These are phyloP conservation scores for Prionace glauca DNA, from an alignment of 2,797 vertebrate genomes.

Conservation along the genomic window DNA sequence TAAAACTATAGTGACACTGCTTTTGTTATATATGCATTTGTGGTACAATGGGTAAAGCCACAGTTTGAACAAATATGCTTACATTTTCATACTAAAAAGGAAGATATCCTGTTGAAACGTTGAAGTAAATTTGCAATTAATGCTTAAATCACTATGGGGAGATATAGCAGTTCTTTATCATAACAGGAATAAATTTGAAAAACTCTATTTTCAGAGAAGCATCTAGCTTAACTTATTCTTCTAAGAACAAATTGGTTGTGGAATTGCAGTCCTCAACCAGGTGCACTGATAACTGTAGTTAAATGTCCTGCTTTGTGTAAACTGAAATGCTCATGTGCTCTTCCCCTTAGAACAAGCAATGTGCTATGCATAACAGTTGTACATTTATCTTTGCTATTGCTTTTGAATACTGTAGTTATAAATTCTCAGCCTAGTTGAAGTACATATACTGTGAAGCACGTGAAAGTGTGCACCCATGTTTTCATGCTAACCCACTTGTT, in stretches of 20 bases:
- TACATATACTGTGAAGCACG: constrained; percentile 83
- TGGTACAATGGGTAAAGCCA: constrained; percentile 88
- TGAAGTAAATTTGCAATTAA: constrained; percentile 75
- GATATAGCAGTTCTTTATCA: constrained; percentile 71
- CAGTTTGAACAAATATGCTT: constrained; percentile 83
- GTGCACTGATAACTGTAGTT: constrained; percentile 78
- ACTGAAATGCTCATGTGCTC: constrained; percentile 72
- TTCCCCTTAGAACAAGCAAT: constrained; percentile 87
- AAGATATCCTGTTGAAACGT: constrained; percentile 83
- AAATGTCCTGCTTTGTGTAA: constrained; percentile 78
- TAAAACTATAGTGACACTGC: constrained; percentile 72
- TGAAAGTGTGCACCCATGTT: constrained; percentile 75
- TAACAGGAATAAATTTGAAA: constrained; percentile 70
- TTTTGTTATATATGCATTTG: constrained; percentile 85
- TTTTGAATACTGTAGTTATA: constrained; percentile 66
- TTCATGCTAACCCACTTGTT: constrained; percentile 68
- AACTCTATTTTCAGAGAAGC: constrained; percentile 68
- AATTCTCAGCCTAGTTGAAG: constrained; percentile 73
- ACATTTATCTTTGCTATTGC: constrained; percentile 79
- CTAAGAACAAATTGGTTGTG: constrained; percentile 54
- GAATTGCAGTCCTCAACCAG: constrained; percentile 58
- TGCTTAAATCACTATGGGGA: constrained; percentile 84
- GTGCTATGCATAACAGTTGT: constrained; percentile 92
- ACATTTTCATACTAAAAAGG: constrained; percentile 74
- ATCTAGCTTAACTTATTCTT: constrained; percentile 59